Percentiles rank a stretch among this genome's conserved stretches.
phyloP scores from a whole-genome alignment of 2,113 vertebrate genomes.

The Indicator indicator region DNA sequence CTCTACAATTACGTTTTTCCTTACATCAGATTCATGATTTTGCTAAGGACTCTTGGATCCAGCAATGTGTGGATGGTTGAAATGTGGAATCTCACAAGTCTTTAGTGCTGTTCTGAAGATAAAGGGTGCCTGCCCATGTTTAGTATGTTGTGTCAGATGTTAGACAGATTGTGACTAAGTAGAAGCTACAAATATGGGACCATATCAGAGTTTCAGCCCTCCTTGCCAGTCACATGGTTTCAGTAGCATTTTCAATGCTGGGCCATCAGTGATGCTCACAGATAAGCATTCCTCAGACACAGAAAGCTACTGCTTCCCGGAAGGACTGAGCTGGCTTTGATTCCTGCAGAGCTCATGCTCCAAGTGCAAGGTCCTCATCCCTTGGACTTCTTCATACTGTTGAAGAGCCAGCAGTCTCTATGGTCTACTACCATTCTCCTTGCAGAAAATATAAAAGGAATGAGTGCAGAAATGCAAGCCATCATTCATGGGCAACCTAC shows the following conservation, averaged over 20 bases:
- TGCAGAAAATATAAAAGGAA: not conserved
- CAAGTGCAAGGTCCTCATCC: not conserved
- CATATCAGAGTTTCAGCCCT: not conserved
- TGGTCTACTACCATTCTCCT: accelerated
- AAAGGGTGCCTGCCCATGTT: accelerated
- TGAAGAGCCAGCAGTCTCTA: not conserved
- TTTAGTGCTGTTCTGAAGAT: not conserved
- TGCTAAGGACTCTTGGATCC: not conserved
- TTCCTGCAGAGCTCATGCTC: not conserved
- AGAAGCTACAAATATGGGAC: not conserved
- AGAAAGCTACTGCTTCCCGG: not conserved
- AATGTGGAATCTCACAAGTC: no score
- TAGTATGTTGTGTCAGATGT: accelerated
- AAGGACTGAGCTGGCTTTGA: not conserved
- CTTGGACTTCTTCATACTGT: not conserved
- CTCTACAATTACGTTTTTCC: not conserved
- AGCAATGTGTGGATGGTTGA: no score
- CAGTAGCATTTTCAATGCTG: not conserved
- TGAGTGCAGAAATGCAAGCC: accelerated
- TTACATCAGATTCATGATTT: not conserved
- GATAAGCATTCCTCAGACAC: accelerated
- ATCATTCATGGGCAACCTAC: not conserved
- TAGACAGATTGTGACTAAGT: not conserved
- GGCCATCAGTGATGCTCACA: not conserved
- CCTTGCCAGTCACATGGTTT: not conserved